These are phyloP conservation scores for Coecobrya sp. DNA, from an alignment of 2,888 invertebrate genomes.

Conservation along the genomic window DNA sequence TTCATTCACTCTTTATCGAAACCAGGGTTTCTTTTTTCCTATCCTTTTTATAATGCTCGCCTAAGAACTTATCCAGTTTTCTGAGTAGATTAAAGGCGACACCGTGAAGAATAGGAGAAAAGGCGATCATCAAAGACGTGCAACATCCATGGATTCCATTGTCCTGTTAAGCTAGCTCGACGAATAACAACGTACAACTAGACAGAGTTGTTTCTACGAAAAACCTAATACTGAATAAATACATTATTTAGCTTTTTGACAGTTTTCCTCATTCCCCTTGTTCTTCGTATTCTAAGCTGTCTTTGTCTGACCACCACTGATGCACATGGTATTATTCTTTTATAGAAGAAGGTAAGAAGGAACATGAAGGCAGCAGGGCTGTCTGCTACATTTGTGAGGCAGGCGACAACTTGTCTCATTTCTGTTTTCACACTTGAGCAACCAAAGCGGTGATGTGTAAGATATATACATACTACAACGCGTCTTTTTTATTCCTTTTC, in stretches of 20 bases:
- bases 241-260: conserved; percentile 66
- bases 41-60: neutral
- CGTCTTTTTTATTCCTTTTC: conserved; percentile 16
- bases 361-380: neutral
- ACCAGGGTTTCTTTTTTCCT: neutral
- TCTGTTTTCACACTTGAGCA: conserved; percentile 69
- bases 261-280: conserved; percentile 40
- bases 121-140: conserved; percentile 1
- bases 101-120: conserved; percentile 52
- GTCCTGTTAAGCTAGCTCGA: neutral
- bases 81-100: conserved; percentile 61
- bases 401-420: conserved; percentile 74
- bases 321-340: conserved; percentile 6
- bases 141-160: neutral
- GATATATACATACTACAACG: conserved; percentile 45
- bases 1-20: conserved; percentile 31
- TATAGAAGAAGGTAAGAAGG: neutral
- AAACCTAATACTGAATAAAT: conserved; percentile 25
- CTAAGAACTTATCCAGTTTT: conserved; percentile 3
- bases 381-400: conserved; percentile 28
- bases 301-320: conserved; percentile 10
- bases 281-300: neutral
- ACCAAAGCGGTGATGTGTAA: conserved; percentile 69
- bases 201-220: neutral
- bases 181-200: neutral